A percentile compares a stretch with the other conserved stretches of the same genome.
phyloP scores from a whole-genome alignment of 2,888 invertebrate genomes.

The Drepana falcataria region DNA sequence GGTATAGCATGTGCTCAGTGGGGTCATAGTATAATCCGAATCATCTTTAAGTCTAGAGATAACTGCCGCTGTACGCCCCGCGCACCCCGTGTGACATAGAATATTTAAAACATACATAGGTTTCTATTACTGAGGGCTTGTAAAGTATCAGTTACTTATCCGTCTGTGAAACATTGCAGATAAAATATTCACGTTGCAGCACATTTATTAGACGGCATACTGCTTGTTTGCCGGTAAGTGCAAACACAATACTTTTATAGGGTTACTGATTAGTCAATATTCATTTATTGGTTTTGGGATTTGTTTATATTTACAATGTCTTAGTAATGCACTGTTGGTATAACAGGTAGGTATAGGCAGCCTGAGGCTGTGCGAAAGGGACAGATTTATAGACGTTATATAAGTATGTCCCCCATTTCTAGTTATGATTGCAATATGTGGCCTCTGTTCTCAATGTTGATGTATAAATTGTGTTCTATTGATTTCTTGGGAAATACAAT shows the following conservation, averaged over 20 bases:
- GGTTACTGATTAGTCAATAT: slow-evolving; percentile 5
- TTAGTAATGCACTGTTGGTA: neutral
- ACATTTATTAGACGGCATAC: slow-evolving; percentile 61
- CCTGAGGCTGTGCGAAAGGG: neutral
- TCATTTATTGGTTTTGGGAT: slow-evolving; percentile 15
- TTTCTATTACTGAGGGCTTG: too few species aligned
- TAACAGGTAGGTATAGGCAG: neutral
- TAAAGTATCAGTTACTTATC: slow-evolving; percentile 12
- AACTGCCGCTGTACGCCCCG: too few species aligned
- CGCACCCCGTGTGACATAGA: too few species aligned
- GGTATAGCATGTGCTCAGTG: slow-evolving; percentile 41
- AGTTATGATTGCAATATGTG: too few species aligned
- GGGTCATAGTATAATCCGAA: slow-evolving; percentile 42
- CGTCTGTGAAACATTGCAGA: slow-evolving; percentile 54
- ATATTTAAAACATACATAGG: too few species aligned
- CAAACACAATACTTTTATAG: slow-evolving; percentile 34
- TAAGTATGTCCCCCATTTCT: too few species aligned
- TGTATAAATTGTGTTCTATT: neutral
- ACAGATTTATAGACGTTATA: too few species aligned
- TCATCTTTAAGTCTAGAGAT: neutral
- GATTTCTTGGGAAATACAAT: slow-evolving; percentile 28
- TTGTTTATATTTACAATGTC: slow-evolving; percentile 20
- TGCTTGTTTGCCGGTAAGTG: slow-evolving; percentile 68
- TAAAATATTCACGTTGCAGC: slow-evolving; percentile 68
- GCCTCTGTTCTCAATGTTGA: too few species aligned